phyloP scores from a whole-genome alignment of 2,113 vertebrate species.

The Pleuronectes platessa region DNA sequence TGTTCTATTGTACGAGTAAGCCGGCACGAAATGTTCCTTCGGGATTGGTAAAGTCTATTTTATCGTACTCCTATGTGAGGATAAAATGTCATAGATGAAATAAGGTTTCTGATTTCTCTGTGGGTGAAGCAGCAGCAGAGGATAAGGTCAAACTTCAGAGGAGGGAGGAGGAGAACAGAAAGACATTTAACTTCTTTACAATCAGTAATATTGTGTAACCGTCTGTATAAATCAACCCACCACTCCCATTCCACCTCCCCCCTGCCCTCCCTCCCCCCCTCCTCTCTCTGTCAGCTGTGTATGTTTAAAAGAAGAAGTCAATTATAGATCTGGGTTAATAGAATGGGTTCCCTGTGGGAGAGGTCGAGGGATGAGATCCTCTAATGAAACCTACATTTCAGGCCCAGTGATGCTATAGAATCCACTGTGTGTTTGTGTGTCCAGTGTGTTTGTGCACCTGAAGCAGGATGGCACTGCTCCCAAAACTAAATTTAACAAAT shows the following conservation, averaged over 20 bases:
- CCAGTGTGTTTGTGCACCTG: conserved; percentile 25
- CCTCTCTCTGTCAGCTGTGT: conserved; percentile 44
- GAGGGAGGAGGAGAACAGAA: background rate
- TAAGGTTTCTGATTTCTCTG: background rate
- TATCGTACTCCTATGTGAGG: background rate
- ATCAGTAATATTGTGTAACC: conserved; percentile 10
- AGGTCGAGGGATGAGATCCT: conserved; percentile 72
- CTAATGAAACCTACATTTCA: conserved; percentile 81
- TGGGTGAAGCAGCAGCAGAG: background rate
- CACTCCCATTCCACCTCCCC: conserved; percentile 30
- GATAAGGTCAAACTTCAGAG: background rate
- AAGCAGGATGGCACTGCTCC: background rate
- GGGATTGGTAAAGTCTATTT: background rate
- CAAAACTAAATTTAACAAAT: background rate
- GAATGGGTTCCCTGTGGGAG: conserved; percentile 71
- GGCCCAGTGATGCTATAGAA: conserved; percentile 47
- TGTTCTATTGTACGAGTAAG: too few relatives aligned
- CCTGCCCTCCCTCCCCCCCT: conserved; percentile 8
- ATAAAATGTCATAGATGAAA: background rate
- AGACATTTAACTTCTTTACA: background rate
- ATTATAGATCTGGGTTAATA: conserved; percentile 86
- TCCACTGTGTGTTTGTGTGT: conserved; percentile 22
- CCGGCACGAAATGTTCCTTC: too few relatives aligned
- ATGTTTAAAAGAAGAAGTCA: conserved; percentile 82
- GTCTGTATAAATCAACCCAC: conserved; percentile 16